Percentiles rank a stretch among this genome's conserved stretches.
These are phyloP conservation scores for Neogobius melanostomus DNA, from an alignment of 2,113 vertebrate species.

Conservation along the genomic window DNA sequence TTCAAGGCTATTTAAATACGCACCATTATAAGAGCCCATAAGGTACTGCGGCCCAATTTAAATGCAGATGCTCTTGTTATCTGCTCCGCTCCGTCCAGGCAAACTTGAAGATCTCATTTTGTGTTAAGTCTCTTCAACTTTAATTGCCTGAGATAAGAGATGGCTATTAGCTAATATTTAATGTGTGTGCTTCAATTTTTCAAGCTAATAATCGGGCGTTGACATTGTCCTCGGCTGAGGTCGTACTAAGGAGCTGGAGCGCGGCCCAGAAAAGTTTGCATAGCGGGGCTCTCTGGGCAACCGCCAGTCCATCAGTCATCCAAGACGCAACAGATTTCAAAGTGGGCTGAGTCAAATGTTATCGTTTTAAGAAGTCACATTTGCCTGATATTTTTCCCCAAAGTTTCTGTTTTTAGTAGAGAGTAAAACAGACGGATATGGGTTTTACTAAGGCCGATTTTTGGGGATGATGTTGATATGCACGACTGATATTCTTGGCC, in stretches of 20 bases:
- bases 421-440: no score
- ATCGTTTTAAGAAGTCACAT: no score
- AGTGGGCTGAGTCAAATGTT: background rate
- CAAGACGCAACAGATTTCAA: background rate
- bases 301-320: background rate
- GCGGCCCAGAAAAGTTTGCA: background rate
- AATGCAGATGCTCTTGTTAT: slow-evolving; percentile 1
- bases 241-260: background rate
- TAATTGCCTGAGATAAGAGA: slow-evolving; percentile 10
- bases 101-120: slow-evolving; percentile 9
- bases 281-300: background rate
- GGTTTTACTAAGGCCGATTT: no score
- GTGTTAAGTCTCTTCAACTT: slow-evolving; percentile 7
- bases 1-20: background rate
- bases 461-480: no score
- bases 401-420: no score
- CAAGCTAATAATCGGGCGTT: background rate
- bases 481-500: no score
- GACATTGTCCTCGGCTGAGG: slow-evolving; percentile 7
- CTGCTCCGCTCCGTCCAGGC: background rate
- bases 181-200: slow-evolving; percentile 5
- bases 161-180: slow-evolving; percentile 11
- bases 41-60: background rate
- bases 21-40: background rate
- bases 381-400: no score